A percentile compares a stretch with the other conserved stretches of the same genome.
These are phyloP conservation scores for mouse (Mus musculus) DNA, from an alignment of 2,113 vertebrate genomes.

Conservation along the genomic window DNA sequence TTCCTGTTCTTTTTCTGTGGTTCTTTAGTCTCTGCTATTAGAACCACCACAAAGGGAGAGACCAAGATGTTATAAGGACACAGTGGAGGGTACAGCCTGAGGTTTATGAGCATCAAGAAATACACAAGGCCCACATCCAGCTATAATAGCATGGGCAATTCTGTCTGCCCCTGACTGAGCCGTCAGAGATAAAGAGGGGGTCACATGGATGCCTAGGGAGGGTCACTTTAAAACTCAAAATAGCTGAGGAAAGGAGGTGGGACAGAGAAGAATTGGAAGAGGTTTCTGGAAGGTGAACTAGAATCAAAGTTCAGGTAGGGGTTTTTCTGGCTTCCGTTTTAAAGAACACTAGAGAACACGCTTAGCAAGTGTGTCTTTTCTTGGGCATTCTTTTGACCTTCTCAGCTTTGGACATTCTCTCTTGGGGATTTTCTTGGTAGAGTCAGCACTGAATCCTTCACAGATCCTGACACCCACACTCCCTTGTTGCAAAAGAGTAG, in stretches of 20 bases:
- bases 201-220: background rate
- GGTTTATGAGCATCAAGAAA: slow-evolving; percentile 22
- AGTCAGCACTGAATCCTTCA: slow-evolving; percentile 31
- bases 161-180: background rate
- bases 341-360: background rate
- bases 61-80: background rate
- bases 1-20: slow-evolving; percentile 21
- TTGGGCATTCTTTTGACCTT: background rate
- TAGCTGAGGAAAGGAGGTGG: slow-evolving; percentile 44
- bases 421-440: background rate
- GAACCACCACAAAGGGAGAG: slow-evolving; percentile 32
- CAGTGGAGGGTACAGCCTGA: background rate
- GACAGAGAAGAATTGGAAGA: slow-evolving; percentile 1
- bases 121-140: background rate
- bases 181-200: slow-evolving; percentile 30
- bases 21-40: background rate
- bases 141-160: background rate
- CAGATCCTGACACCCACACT: slow-evolving; percentile 41
- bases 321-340: slow-evolving; percentile 46
- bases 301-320: slow-evolving; percentile 17
- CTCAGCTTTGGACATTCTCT: slow-evolving; percentile 34
- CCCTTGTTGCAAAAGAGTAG: slow-evolving; percentile 47
- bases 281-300: slow-evolving; percentile 45
- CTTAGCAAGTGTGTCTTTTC: background rate
- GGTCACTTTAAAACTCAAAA: slow-evolving; percentile 47